A percentile compares a stretch with the other conserved stretches of the same genome.
Evolutionary conservation across 2,113 vertebrate genomes (phyloP).

Genomic region (Saccopteryx bilineata): DNA sequence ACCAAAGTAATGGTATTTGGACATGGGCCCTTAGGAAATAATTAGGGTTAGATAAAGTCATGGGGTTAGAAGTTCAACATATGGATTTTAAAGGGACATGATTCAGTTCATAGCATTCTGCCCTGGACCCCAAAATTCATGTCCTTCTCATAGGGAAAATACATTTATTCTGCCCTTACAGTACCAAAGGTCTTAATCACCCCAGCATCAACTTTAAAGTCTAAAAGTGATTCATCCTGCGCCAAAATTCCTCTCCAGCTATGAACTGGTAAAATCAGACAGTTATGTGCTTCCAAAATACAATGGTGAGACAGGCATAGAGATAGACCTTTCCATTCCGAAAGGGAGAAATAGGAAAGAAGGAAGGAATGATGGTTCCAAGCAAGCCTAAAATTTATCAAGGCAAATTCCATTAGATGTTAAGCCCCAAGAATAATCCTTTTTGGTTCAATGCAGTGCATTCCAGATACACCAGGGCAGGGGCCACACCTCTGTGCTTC

Average conservation of each 20-base stretch:
- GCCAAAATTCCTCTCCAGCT: conserved; percentile 39
- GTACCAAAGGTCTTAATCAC: neutral
- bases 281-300: conserved; percentile 1
- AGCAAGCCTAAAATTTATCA: neutral
- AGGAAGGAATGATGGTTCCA: neutral
- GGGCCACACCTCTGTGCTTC: neutral
- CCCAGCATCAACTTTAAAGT: neutral
- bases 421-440: neutral
- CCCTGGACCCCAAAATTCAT: neutral
- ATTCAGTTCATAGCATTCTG: neutral
- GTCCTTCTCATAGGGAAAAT: conserved; percentile 36
- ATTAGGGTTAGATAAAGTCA: neutral
- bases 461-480: neutral
- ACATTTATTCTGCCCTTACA: neutral
- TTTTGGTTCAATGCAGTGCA: neutral
- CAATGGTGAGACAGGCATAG: neutral
- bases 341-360: neutral
- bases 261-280: neutral
- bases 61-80: neutral
- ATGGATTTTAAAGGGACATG: neutral
- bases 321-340: neutral
- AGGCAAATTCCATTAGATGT: neutral
- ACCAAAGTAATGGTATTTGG: neutral
- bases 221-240: neutral
- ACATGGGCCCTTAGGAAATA: neutral